Base-by-base conservation (phyloP, 2,888 invertebrate species). In the Plebejus melissa region DNA sequence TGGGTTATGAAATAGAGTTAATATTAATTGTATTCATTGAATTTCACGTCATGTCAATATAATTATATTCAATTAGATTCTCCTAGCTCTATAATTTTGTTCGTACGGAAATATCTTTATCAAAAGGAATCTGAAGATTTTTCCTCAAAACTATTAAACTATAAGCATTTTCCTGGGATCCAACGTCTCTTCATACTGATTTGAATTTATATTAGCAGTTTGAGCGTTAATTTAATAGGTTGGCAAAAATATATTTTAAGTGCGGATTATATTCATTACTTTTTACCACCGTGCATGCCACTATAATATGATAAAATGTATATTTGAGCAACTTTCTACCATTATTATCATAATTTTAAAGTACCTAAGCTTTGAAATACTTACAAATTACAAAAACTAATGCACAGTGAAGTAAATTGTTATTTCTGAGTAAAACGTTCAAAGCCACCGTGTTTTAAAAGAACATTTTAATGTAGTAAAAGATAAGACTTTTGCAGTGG, bases 381-480 rank as follows among this genome's bases (percentile, higher is more conserved):
- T 13, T 50, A 50, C 3, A 28, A 60, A 60, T 60, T 28, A 11
- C 28, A 28, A 28, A 65, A 32, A 65, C 22, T 28, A 13, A 32
- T 32, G 13, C 32, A 7, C 3, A 60, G 9, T 28, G 22, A 5
- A 65, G 13, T 32, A 36, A 65, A 36, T 65, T 11, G 28, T 9
- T 1, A 65, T 28, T 65, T 65, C 60, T 9, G 32, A 36, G 32
- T 13, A 28, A 65, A 65, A 65, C 65, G n/a, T 22, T 70, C 7
- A 41, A 41, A 70, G 70, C 41, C n/a, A 69, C 69, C 1, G 70
- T 70, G 41, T 70, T 70, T 9, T 65, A 65, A 70, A 41, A 41
- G n/a, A n/a, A 70, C 38, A 70, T 41, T 70, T 69, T 70, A 69
- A 69, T 69, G 38, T 38, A 69, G 11, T 36, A 36, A 41, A 41